Evolutionary conservation across 2,113 vertebrate genomes (phyloP).

Genomic region (Raja brachyura): DNA sequence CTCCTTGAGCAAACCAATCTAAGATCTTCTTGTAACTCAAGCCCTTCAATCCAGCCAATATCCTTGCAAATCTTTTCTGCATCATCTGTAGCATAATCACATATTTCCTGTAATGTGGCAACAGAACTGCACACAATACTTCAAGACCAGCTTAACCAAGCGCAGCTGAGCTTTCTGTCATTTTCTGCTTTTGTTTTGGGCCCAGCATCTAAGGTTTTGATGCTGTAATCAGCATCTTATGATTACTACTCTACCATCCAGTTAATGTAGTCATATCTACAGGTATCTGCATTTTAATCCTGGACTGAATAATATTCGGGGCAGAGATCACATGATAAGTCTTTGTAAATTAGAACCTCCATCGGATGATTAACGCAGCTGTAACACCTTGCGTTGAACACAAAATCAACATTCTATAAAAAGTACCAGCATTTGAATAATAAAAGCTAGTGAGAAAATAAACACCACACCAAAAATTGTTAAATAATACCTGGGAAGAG

Average conservation of each 20-base stretch:
- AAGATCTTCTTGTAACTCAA: neutral
- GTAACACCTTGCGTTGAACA: neutral
- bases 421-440: neutral
- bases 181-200: too few relatives aligned
- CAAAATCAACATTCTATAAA: neutral
- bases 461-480: neutral
- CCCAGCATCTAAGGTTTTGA: too few relatives aligned
- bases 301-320: neutral
- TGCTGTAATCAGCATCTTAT: neutral
- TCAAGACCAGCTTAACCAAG: neutral
- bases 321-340: neutral
- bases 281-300: neutral
- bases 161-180: too few relatives aligned
- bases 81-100: neutral
- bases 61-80: neutral
- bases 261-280: neutral
- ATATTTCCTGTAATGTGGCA: neutral
- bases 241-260: neutral
- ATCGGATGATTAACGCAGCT: neutral
- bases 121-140: neutral
- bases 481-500: neutral
- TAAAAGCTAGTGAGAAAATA: slow-evolving; percentile 4
- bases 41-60: too few relatives aligned
- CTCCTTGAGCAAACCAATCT: too few relatives aligned
- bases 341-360: neutral